phyloP scores from a whole-genome alignment of 2,888 invertebrate genomes.

The Heliconius erato region DNA sequence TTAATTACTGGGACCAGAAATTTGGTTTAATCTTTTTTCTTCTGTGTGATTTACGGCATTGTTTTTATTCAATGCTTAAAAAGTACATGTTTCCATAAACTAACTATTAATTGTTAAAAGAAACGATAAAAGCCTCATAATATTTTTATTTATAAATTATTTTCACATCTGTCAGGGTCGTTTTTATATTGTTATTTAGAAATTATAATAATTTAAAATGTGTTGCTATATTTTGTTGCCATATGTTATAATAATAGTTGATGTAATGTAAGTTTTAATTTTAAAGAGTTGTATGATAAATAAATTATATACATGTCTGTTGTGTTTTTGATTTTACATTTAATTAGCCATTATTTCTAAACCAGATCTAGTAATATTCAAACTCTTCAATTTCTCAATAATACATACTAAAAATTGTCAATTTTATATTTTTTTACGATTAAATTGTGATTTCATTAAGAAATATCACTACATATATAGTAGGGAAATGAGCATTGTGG shows the following conservation, averaged over 20 bases:
- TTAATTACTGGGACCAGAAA: conserved; percentile 15
- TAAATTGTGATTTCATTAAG: no score
- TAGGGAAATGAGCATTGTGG: not conserved
- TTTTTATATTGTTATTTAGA: not conserved
- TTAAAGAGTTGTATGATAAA: conserved; percentile 17
- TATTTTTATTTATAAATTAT: not conserved
- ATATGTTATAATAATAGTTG: conserved; percentile 26
- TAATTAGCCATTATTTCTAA: not conserved
- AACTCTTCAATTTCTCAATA: not conserved
- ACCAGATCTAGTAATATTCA: not conserved
- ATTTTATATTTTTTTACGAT: no score
- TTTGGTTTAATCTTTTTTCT: not conserved
- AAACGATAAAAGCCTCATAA: not conserved
- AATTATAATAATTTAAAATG: not conserved
- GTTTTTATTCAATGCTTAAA: not conserved
- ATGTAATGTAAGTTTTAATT: conserved; percentile 20
- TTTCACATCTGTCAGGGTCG: not conserved
- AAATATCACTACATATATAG: not conserved
- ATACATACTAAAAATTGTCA: no score
- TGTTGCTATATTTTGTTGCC: conserved; percentile 37
- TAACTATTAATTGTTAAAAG: not conserved
- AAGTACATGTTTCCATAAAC: not conserved
- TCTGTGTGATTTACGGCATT: not conserved
- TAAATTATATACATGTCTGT: conserved; percentile 20
- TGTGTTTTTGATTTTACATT: not conserved